Base-by-base conservation (phyloP, 2,888 invertebrate genomes). In the Dastarcus helophoroides region DNA sequence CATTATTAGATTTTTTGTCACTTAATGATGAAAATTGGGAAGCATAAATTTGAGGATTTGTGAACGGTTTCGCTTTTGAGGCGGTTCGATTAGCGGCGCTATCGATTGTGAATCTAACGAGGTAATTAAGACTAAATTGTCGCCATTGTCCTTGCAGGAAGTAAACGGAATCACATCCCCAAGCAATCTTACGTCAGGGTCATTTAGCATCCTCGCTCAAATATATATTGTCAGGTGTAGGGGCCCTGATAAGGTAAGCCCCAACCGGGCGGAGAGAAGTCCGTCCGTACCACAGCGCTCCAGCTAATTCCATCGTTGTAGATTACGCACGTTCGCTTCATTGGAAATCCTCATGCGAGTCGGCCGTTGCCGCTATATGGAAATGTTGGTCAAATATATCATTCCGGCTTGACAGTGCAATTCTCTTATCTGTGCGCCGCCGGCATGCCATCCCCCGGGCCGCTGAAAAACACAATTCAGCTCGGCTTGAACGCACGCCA, bases 381-480 rank as follows among this genome's bases (percentile, higher is more conserved):
- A 80, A 80, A 80, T 80, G 79, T 76, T 78, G 79, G 79, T 78
- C 79, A 79, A 79, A 81, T 81, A 81, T 81, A 81, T 81, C 81
- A 81, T 81, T 79, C 79, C 67, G 76, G 76, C 73, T 74, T 80
- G 80, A 80, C 80, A 80, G 79, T 79, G 79, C 80, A 81, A 80
- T 81, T 81, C 80, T 79, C 79, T 79, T 79, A 79, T 79, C 79
- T 76, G 64, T 65, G 64, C 64, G 63, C 67, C 65, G 65, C 68
- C 67, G 67, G 67, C 67, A 54, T 51, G 50, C 56, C 51, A 50
- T 52, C 54, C 54, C 53, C 50, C 61, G 65, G 67, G 68, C 65
- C 65, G 68, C 65, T 66, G 57, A 58, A 58, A 58, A 58, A 58
- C 59, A 54, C 54, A 50, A 53, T 54, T 48, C 47, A 44, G 41